Evolutionary conservation across 2,113 vertebrate genomes (phyloP).

Genomic region (Marmota monax): DNA sequence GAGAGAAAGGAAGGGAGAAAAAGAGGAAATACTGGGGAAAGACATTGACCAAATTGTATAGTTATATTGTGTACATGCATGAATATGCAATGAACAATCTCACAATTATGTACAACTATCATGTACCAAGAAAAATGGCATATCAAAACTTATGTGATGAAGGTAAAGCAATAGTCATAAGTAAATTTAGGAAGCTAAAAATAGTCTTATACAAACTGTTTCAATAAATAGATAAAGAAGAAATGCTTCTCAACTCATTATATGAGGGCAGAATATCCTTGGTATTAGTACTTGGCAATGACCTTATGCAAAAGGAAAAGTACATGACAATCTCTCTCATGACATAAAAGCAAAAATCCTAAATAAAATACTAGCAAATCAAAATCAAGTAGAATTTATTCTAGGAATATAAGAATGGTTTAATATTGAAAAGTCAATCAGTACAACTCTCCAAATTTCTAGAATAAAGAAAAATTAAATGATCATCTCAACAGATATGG

Average conservation of each 20-base stretch:
- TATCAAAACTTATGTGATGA: neutral
- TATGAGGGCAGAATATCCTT: neutral
- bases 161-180: neutral
- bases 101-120: too few species aligned
- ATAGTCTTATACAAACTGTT: neutral
- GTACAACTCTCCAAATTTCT: neutral
- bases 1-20: too few species aligned
- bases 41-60: too few species aligned
- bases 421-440: neutral
- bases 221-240: neutral
- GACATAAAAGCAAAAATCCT: neutral
- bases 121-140: neutral
- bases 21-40: too few species aligned
- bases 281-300: neutral
- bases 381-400: conserved; percentile 6
- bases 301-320: conserved; percentile 6
- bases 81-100: too few species aligned
- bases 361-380: neutral
- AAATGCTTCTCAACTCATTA: neutral
- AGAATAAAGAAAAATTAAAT: neutral
- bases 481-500: neutral
- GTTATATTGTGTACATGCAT: too few species aligned
- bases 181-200: neutral
- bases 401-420: neutral
- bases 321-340: neutral